Evolutionary conservation across 2,113 vertebrate genomes (phyloP).

Genomic region (Chrysochloris asiatica): DNA sequence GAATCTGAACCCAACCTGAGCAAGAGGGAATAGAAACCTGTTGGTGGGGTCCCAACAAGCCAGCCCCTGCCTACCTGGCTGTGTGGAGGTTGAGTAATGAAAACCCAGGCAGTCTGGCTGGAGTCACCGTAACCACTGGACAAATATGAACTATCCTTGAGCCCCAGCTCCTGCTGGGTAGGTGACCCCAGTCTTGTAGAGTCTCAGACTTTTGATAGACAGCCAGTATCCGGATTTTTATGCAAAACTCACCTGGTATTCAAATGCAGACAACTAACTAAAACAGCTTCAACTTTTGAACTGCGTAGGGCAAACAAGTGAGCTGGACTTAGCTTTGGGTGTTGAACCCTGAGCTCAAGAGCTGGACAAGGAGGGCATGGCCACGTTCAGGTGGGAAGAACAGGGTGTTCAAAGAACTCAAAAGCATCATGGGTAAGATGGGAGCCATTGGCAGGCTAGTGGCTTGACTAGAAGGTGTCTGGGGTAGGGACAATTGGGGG

Average conservation of each 20-base stretch:
- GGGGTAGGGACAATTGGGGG: too few relatives aligned
- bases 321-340: background rate
- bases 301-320: background rate
- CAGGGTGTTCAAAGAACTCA: background rate
- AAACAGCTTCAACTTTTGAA: background rate
- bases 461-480: background rate
- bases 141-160: background rate
- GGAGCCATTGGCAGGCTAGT: background rate
- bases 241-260: background rate
- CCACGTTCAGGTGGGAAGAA: background rate
- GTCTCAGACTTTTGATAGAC: too few relatives aligned
- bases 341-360: background rate
- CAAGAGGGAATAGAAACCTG: too few relatives aligned
- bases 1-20: background rate
- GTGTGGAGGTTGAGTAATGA: too few relatives aligned
- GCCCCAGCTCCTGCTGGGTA: background rate
- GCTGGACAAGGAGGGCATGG: fast-evolving
- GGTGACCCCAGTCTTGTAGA: background rate
- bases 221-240: constrained; percentile 28
- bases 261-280: background rate
- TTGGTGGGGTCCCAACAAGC: background rate
- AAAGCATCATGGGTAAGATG: background rate
- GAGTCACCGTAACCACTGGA: background rate
- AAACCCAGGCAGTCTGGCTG: background rate
- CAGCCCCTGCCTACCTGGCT: background rate